Evolutionary conservation across 2,113 vertebrate species (phyloP), one percentile per base, ranked within the genome.

Genomic region (Hippocampus zosterae): DNA sequence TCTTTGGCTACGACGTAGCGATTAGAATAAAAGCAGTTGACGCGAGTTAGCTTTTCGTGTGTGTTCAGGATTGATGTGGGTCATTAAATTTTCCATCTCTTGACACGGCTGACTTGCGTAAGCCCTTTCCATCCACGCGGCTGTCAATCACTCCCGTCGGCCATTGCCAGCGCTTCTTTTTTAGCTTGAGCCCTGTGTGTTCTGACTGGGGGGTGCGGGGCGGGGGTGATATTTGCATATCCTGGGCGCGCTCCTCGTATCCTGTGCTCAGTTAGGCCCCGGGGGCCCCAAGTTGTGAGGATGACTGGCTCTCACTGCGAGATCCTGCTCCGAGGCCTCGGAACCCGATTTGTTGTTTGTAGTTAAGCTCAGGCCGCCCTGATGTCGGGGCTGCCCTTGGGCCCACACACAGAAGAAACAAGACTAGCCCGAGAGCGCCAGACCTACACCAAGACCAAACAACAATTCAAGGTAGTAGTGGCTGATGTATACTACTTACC

Each of bases 191-290:
- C 63, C 42, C 40, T 37, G 70, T 65, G 67, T 69, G 46, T 82
- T 81, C 73, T 23, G 63, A 64, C 0, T n/a, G n/a, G n/a, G 13
- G 71, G 33, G 66, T 55, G 0, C 13, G 69, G 29, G 18, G 46
- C 18, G 53, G 37, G 44, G 48, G 40, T 60, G 7, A 13, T 78
- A 87, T 91, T 91, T 91, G 90, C 89, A 91, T 89, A 90, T 91
- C 88, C 90, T 90, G 87, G 83, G 82, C 46, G 69, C 52, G 70
- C 69, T 82, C 75, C 71, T 73, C 69, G 81, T 72, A 74, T 78
- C 76, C 73, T 70, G 69, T 44, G 66, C 82, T 84, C 81, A 81
- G 84, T 87, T 86, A 71, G 29, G 80, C 75, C 82, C 78, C 75
- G 8, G 37, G 87, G 85, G 81, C 83, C 41, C 81, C n/a, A n/a